phyloP scores from a whole-genome alignment of 2,113 vertebrate species.

The Callospermophilus lateralis region DNA sequence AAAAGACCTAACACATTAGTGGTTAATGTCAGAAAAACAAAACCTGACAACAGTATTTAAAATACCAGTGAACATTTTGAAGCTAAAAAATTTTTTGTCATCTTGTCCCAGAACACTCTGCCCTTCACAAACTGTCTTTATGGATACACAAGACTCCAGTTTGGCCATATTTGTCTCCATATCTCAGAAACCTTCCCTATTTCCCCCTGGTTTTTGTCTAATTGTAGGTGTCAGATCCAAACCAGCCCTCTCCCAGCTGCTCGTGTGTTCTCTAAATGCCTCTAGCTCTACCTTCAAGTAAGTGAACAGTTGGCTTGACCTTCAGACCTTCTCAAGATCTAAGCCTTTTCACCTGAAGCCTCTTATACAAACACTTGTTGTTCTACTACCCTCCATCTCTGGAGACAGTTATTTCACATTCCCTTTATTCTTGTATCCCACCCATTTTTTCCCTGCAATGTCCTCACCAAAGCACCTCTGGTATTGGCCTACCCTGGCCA shows the following conservation, averaged over 20 bases:
- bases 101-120: not conserved
- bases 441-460: not conserved
- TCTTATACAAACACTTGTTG: not conserved
- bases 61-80: not conserved
- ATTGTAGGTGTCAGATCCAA: not conserved
- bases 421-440: not conserved
- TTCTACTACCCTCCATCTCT: not conserved
- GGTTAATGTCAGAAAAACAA: not conserved
- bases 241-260: not conserved
- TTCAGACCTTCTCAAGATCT: not conserved
- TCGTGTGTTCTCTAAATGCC: not conserved
- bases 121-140: not conserved
- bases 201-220: not conserved
- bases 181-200: not conserved
- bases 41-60: not conserved
- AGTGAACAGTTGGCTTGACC: not conserved
- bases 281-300: not conserved
- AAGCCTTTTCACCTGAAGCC: not conserved
- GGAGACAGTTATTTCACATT: accelerated
- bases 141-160: not conserved
- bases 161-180: too few species aligned
- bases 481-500: not conserved
- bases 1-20: slow-evolving; percentile 1
- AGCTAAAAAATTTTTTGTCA: not conserved
- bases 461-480: too few species aligned